Evolutionary conservation across 2,797 vertebrate species (phyloP).

Genomic region (Enteromius anoplus): DNA sequence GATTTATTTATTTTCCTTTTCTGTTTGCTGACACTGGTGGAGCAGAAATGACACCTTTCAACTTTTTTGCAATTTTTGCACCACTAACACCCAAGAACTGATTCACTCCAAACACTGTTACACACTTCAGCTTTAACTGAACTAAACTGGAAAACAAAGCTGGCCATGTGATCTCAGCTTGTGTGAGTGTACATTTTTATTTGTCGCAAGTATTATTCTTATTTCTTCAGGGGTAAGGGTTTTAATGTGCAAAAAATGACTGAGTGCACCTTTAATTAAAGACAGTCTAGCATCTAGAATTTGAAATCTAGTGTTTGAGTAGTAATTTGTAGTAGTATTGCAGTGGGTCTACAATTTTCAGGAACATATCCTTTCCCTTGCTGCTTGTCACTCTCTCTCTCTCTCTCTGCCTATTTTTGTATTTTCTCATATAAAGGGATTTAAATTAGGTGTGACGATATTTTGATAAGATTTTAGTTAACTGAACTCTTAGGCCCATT

Average conservation of each 20-base stretch:
- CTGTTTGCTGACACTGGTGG: background rate
- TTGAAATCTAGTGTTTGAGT: background rate
- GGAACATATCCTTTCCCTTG: background rate
- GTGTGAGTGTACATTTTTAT: background rate
- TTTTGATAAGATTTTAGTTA: background rate
- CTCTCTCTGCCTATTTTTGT: too few relatives aligned
- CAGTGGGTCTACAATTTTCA: background rate
- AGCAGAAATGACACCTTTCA: background rate
- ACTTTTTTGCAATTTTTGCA: background rate
- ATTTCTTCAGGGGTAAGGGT: background rate
- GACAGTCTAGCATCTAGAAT: background rate
- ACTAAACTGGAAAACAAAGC: background rate
- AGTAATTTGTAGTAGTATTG: background rate
- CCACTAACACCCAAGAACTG: background rate
- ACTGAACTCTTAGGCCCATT: background rate
- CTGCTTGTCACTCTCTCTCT: background rate
- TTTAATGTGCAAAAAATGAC: background rate
- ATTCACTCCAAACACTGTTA: background rate
- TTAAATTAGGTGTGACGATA: background rate
- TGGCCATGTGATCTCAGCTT: background rate
- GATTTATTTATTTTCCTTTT: background rate
- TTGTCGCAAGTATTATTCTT: background rate
- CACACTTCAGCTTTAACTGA: background rate
- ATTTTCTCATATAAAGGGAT: background rate
- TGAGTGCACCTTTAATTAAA: slow-evolving; percentile 33